Percentiles rank a stretch among this genome's conserved stretches.
Evolutionary conservation across 1,140 invertebrate species (phyloP).

Genomic region (Aphidius ervi): DNA sequence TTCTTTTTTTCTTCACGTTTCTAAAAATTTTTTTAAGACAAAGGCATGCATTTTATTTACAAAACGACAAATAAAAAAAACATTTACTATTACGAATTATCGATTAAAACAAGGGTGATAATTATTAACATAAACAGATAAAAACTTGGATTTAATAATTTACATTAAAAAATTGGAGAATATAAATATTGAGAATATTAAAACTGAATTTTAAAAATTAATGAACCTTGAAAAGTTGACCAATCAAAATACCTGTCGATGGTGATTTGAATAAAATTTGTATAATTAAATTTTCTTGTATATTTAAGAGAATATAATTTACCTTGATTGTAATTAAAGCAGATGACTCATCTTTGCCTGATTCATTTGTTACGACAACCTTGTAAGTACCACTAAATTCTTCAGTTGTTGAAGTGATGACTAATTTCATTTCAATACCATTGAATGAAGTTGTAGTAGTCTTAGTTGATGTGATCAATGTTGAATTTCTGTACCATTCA

Average conservation of each 20-base stretch:
- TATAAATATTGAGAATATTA: not conserved
- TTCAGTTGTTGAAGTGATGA: constrained; percentile 65
- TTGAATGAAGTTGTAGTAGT: constrained; percentile 74
- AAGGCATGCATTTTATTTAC: constrained; percentile 14
- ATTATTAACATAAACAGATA: no score
- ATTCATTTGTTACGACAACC: constrained; percentile 76
- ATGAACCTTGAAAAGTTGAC: not conserved
- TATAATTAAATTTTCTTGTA: not conserved
- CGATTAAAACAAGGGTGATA: no score
- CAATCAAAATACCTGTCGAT: not conserved
- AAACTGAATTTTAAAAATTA: not conserved
- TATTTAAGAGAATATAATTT: constrained; percentile 19
- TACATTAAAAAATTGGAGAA: no score
- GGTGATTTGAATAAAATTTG: no score
- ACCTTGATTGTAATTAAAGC: constrained; percentile 69
- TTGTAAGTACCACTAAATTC: constrained; percentile 74
- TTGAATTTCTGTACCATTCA: constrained; percentile 78
- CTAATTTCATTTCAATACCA: constrained; percentile 72
- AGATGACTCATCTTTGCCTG: constrained; percentile 75
- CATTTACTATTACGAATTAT: no score
- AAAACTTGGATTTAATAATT: no score
- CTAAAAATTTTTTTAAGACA: constrained; percentile 19
- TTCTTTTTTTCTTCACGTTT: constrained; percentile 30
- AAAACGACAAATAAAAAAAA: no score
- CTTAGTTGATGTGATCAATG: constrained; percentile 65